Conservation (phyloP, 2,797 vertebrate species). For the Peromyscus melanophrys region DNA sequence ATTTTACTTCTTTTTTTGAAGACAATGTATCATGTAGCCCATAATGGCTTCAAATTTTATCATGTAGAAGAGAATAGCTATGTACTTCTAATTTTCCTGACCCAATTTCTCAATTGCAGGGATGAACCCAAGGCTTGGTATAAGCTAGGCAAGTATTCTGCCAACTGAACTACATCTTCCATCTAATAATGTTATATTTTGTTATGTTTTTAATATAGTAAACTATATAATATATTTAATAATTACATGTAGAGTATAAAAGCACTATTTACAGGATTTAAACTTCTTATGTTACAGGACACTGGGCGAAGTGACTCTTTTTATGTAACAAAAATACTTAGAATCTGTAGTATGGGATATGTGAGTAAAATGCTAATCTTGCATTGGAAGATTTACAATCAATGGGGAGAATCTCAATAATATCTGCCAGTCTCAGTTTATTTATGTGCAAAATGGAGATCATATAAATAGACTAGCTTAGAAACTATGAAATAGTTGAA, state of each 20-base stretch:
- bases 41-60: background rate
- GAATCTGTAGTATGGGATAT: background rate
- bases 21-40: background rate
- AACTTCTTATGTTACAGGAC: background rate
- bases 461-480: background rate
- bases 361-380: background rate
- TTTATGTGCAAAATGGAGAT: background rate
- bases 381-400: background rate
- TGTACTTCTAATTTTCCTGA: background rate
- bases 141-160: background rate
- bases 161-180: background rate
- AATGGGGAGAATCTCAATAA: background rate
- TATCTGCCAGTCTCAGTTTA: constrained; percentile 35
- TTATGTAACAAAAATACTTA: background rate
- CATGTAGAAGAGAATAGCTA: background rate
- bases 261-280: background rate
- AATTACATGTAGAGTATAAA: background rate
- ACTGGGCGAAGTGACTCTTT: background rate
- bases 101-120: background rate
- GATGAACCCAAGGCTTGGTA: background rate
- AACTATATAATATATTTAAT: background rate
- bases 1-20: background rate
- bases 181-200: too few relatives aligned
- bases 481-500: constrained; percentile 23
- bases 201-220: background rate